Conservation (phyloP, 2,113 vertebrate genomes). For the Aplodontia rufa region DNA sequence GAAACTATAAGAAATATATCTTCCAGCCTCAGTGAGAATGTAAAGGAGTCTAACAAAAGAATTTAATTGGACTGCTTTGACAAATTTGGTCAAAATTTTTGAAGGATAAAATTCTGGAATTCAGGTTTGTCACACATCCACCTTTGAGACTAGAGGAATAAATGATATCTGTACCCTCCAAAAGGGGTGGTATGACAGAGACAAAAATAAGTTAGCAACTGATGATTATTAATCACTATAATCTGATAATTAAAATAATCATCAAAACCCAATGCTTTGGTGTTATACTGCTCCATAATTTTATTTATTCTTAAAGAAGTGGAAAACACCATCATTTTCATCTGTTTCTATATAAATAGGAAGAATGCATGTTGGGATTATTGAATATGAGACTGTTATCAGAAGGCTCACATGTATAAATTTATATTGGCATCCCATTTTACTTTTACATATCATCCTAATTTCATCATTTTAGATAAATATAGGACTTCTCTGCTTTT, state of each 20-base stretch:
- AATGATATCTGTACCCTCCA: neutral
- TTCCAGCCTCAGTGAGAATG: accelerated
- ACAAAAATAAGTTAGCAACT: too few species aligned
- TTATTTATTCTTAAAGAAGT: neutral
- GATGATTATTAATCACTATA: too few species aligned
- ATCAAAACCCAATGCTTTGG: neutral
- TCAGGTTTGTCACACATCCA: neutral
- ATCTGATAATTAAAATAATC: neutral
- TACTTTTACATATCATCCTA: neutral
- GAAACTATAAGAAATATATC: too few species aligned
- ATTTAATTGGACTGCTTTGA: neutral
- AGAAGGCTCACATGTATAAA: neutral
- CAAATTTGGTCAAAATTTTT: too few species aligned
- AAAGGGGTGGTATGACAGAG: neutral
- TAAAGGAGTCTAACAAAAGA: neutral
- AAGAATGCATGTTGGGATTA: neutral
- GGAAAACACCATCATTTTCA: neutral
- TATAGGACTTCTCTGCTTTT: neutral
- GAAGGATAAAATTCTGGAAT: too few species aligned
- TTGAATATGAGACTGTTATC: neutral
- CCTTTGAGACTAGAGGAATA: neutral
- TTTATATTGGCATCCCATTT: neutral
- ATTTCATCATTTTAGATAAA: neutral
- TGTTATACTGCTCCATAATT: neutral
- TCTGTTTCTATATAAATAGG: neutral